phyloP scores from a whole-genome alignment of 2,797 vertebrate species.

The Gallirallus australis region DNA sequence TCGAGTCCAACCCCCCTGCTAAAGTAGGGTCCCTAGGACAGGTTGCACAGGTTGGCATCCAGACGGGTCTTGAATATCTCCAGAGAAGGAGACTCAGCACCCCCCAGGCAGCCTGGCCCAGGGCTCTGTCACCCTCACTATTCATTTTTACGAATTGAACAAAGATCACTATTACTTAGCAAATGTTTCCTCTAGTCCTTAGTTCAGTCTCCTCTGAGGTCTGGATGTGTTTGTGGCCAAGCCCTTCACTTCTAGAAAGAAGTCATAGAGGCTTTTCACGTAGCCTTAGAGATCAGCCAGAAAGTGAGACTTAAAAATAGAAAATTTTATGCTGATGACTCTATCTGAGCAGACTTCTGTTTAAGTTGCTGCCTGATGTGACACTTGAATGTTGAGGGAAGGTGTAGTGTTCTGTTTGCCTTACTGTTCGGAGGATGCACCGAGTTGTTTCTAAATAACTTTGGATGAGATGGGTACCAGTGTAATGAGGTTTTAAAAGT shows the following conservation, averaged over 20 bases:
- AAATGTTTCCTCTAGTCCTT: background rate
- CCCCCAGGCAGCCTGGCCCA: too few relatives aligned
- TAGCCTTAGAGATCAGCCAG: background rate
- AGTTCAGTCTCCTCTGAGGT: background rate
- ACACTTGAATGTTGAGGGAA: background rate
- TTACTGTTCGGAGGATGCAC: background rate
- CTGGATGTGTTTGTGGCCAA: background rate
- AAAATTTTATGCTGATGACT: background rate
- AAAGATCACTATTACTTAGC: background rate
- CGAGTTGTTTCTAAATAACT: background rate
- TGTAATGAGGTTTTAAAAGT: background rate
- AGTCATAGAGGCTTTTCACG: background rate
- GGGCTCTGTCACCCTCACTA: background rate
- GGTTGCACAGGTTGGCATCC: too few relatives aligned
- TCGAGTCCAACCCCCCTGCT: too few relatives aligned
- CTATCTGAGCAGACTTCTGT: background rate
- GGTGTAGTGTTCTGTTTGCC: background rate
- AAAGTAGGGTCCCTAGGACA: too few relatives aligned
- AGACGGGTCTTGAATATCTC: too few relatives aligned
- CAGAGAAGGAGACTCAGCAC: too few relatives aligned
- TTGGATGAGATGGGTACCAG: background rate
- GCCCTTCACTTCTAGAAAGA: background rate
- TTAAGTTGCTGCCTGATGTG: background rate
- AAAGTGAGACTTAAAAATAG: background rate
- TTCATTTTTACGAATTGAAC: background rate